Evolutionary conservation across 2,888 invertebrate genomes (phyloP).

Genomic region (Caenorhabditis sinica): DNA sequence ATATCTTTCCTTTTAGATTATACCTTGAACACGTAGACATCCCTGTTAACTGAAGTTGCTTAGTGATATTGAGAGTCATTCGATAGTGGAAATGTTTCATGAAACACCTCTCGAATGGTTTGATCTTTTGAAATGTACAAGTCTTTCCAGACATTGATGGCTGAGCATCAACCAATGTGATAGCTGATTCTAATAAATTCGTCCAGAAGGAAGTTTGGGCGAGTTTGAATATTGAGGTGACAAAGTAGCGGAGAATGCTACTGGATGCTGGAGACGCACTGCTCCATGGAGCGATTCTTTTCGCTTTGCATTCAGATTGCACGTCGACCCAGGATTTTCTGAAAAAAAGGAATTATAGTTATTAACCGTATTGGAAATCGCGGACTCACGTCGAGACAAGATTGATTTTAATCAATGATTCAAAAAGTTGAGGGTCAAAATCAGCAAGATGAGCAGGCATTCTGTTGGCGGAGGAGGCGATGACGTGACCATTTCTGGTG

Average conservation of each 20-base stretch:
- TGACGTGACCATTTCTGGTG: slow-evolving; percentile 71
- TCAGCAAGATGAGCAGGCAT: slow-evolving; percentile 63
- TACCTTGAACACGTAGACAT: slow-evolving; percentile 69
- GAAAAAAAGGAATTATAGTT: slow-evolving; percentile 3
- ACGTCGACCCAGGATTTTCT: slow-evolving; percentile 70
- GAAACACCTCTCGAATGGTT: slow-evolving; percentile 74
- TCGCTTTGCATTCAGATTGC: slow-evolving; percentile 75
- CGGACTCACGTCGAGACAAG: slow-evolving; percentile 63
- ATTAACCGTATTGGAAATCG: background rate
- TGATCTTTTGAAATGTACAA: slow-evolving; percentile 74
- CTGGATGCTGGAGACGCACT: slow-evolving; percentile 63
- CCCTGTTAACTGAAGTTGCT: slow-evolving; percentile 70
- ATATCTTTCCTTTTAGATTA: background rate
- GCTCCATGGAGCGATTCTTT: slow-evolving; percentile 68
- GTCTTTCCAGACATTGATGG: slow-evolving; percentile 72
- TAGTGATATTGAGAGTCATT: slow-evolving; percentile 66
- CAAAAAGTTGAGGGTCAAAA: slow-evolving; percentile 75
- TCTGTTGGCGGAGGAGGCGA: slow-evolving; percentile 65
- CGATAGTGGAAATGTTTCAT: slow-evolving; percentile 64
- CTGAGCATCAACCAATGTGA: slow-evolving; percentile 56
- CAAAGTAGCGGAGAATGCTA: slow-evolving; percentile 56
- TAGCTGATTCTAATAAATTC: slow-evolving; percentile 46
- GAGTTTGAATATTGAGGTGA: slow-evolving; percentile 56
- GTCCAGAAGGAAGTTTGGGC: slow-evolving; percentile 61
- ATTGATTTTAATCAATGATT: slow-evolving; percentile 67